Conservation (phyloP, 1,140 invertebrate species). For the Pseudobourletiella spinata region DNA sequence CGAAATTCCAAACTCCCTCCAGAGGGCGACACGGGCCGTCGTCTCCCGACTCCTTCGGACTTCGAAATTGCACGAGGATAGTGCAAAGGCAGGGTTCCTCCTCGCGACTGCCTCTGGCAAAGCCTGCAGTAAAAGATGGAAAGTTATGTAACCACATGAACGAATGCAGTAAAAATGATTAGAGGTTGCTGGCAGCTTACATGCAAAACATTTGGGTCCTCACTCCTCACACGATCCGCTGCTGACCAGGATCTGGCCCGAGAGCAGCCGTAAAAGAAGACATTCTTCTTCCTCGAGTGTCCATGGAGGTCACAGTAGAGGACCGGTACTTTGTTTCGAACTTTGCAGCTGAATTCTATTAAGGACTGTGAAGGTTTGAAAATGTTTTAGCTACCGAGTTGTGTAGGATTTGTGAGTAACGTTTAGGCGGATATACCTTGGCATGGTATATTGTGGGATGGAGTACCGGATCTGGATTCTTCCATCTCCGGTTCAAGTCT, state of each 20-base stretch:
- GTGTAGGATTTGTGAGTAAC: too few species aligned
- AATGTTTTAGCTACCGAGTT: too few species aligned
- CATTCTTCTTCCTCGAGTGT: constrained; percentile 77
- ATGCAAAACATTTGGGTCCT: constrained; percentile 42
- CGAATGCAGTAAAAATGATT: constrained; percentile 3
- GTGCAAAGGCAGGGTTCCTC: constrained; percentile 58
- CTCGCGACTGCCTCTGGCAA: constrained; percentile 60
- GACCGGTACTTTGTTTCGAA: constrained; percentile 52
- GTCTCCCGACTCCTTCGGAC: constrained; percentile 69
- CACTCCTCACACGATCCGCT: constrained; percentile 40
- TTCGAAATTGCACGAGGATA: constrained; percentile 65
- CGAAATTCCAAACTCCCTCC: constrained; percentile 67
- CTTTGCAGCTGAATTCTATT: constrained; percentile 53
- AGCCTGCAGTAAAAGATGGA: constrained; percentile 15
- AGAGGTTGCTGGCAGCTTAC: too few species aligned
- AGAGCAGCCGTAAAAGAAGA: constrained; percentile 81
- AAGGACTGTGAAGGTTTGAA: too few species aligned
- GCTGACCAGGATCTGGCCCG: constrained; percentile 38
- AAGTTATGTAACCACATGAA: too few species aligned
- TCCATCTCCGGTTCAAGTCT: constrained; percentile 72
- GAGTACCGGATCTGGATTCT: constrained; percentile 57
- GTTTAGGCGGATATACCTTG: constrained; percentile 57
- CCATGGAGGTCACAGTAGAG: constrained; percentile 86
- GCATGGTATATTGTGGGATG: constrained; percentile 77
- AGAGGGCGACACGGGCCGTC: constrained; percentile 73